These are phyloP conservation scores for Psittacara wagleri DNA, from an alignment of 2,113 vertebrate genomes.

Conservation along the genomic window DNA sequence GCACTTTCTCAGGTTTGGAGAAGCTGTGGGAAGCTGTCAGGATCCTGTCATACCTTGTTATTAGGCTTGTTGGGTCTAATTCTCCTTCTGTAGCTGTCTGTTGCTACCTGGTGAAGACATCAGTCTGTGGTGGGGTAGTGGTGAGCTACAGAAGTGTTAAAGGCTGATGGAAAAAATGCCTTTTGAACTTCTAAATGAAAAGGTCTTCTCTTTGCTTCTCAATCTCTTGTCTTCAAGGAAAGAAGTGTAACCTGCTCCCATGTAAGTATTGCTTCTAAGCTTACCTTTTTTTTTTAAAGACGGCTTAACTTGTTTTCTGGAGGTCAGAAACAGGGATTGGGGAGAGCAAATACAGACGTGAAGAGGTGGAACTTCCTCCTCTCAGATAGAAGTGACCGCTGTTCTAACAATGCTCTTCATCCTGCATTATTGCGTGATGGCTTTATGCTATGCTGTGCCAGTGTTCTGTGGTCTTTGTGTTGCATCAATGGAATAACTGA, in stretches of 20 bases:
- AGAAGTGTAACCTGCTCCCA: not conserved
- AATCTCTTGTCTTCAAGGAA: not conserved
- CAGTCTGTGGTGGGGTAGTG: not conserved
- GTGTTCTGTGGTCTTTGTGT: rapidly evolving
- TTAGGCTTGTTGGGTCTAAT: not conserved
- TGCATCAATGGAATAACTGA: not conserved
- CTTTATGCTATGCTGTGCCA: not conserved
- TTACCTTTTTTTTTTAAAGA: not conserved
- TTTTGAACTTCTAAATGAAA: not conserved
- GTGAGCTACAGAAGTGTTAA: not conserved
- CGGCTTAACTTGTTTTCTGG: not conserved
- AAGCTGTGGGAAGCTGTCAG: not conserved
- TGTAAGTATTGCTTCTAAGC: not conserved
- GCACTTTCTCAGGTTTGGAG: not conserved
- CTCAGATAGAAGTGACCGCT: rapidly evolving
- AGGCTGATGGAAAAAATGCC: not conserved
- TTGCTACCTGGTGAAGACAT: not conserved
- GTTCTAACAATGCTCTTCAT: not conserved
- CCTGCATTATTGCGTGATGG: rapidly evolving
- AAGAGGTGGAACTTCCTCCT: not conserved
- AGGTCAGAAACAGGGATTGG: not conserved
- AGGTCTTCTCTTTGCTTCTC: not conserved
- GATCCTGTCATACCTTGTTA: not conserved
- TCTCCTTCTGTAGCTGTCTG: not conserved
- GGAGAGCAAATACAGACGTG: rapidly evolving